Base-by-base conservation (phyloP, 2,888 invertebrate genomes). In the Machimus atricapillus region DNA sequence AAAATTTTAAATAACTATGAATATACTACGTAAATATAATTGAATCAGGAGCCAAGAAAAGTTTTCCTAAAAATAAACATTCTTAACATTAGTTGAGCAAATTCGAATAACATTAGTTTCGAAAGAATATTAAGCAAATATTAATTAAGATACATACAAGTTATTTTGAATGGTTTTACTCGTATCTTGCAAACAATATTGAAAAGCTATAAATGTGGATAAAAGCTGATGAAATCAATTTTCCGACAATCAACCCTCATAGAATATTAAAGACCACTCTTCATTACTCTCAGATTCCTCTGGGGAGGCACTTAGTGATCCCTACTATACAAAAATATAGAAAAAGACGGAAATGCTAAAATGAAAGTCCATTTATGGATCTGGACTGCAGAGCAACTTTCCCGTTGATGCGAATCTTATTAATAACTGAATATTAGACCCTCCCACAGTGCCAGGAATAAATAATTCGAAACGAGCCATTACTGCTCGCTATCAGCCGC, bases 401-500 rank as follows among this genome's bases (percentile, higher is more conserved):
- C 78, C 78, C 78, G n/a, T 37, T 78, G 40, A 78, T 78, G 78
- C 6, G 78, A 78, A 78, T 78, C 37, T 78, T 78, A 78, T 78
- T 78, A 78, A 78, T 78, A 78, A 78, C 78, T 78, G 78, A 78
- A 78, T 43, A 78, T 78, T 40, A 78, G 19, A 78, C 40, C 43
- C 78, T 43, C 37, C 78, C 78, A 66, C 43, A 43, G 78, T 78
- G 78, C 40, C 37, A n/a, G 12, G 43, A 78, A 78, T 78, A 78
- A 78, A 78, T 78, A 78, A 78, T 78, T 78, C 78, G 40, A 37
- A 78, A 78, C 43, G 78, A 78, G 78, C 78, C 78, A 78, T 78
- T 78, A 66, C 66, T 66, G 23, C 40, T 78, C 23, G 66, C 40
- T 78, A 78, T 78, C 43, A 40, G 19, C 78, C 34, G 37, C 40